Conservation (phyloP, 2,113 vertebrate genomes). For the Motacilla tschutschensis region DNA sequence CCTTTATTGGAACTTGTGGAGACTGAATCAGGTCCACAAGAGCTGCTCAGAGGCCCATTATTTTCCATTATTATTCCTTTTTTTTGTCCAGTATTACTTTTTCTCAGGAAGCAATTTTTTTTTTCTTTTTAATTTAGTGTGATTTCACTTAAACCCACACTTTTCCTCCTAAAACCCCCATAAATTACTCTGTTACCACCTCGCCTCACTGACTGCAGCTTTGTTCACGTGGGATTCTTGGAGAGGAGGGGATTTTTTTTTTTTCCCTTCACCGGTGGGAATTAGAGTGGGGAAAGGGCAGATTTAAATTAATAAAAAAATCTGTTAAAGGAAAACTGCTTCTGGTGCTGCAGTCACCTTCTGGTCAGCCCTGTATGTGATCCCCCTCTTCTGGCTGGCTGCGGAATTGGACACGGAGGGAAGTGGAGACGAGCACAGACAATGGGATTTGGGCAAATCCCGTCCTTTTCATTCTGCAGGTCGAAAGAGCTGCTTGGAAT, state of each 20-base stretch:
- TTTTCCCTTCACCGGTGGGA: background rate
- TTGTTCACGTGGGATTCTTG: background rate
- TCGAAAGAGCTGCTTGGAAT: background rate
- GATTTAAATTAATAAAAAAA: background rate
- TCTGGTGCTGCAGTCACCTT: background rate
- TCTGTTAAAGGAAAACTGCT: background rate
- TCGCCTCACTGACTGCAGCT: background rate
- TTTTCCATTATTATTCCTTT: background rate
- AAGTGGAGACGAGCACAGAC: background rate
- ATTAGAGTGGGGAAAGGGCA: background rate
- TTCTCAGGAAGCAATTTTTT: background rate
- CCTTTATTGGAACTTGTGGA: background rate
- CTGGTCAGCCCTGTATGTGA: conserved; percentile 24
- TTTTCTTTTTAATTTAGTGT: background rate
- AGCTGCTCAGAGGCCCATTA: background rate
- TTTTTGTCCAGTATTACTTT: background rate
- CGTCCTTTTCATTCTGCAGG: background rate
- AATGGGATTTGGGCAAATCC: background rate
- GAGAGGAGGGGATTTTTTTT: background rate
- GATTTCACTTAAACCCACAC: background rate
- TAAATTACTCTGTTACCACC: background rate
- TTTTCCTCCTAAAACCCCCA: background rate
- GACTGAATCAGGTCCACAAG: background rate
- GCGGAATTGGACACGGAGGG: background rate
- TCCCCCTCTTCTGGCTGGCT: conserved; percentile 49